Conservation (phyloP, 2,888 invertebrate species). For the Leptinotarsa tumamoca region DNA sequence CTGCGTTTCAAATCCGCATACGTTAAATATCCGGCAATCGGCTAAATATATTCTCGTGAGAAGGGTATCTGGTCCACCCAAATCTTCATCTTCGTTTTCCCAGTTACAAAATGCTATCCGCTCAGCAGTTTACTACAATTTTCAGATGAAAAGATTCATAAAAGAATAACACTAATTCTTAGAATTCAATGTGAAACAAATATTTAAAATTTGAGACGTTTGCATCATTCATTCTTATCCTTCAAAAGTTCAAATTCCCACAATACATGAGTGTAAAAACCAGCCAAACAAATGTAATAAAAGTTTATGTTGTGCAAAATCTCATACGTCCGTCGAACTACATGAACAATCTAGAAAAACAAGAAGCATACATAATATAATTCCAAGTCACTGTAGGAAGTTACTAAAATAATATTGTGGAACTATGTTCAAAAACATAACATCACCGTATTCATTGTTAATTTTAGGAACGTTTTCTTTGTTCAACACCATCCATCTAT, state of each 20-base stretch:
- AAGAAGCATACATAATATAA: neutral
- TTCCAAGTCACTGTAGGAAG: neutral
- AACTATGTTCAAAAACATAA: neutral
- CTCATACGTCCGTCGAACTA: neutral
- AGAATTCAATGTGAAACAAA: neutral
- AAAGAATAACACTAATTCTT: neutral
- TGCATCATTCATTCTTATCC: slow-evolving; percentile 5
- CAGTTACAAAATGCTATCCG: no score
- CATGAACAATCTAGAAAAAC: slow-evolving; percentile 9
- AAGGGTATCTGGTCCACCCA: no score
- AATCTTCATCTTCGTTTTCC: no score
- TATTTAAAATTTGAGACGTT: neutral
- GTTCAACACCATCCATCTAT: neutral
- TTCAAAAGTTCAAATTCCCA: neutral
- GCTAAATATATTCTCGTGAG: no score
- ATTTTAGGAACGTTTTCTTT: neutral
- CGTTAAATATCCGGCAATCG: no score
- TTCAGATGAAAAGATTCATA: no score
- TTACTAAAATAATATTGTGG: neutral
- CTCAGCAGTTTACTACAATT: no score
- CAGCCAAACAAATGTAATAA: neutral
- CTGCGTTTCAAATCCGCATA: no score
- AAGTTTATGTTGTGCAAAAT: slow-evolving; percentile 5
- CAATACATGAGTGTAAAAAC: neutral
- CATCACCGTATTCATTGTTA: neutral